Evolutionary conservation across 2,888 invertebrate species (phyloP).

Genomic region (Latheticus oryzae): DNA sequence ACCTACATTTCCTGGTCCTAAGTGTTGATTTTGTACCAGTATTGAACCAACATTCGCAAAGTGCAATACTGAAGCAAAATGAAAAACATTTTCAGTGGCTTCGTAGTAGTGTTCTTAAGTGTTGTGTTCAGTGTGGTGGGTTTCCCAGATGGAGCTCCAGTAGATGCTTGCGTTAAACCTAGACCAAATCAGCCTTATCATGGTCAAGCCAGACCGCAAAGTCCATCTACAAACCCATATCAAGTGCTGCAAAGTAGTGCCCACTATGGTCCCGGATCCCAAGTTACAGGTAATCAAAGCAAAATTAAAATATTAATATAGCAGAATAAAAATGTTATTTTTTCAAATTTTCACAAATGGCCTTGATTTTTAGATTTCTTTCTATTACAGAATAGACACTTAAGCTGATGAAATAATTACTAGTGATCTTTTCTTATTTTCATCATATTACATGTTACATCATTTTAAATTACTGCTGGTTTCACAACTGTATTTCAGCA

Average conservation of each 20-base stretch:
- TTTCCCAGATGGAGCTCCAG: constrained; percentile 86
- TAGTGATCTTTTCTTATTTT: too few relatives aligned
- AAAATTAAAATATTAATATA: too few relatives aligned
- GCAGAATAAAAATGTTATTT: too few relatives aligned
- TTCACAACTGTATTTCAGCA: too few relatives aligned
- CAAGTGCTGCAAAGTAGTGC: constrained; percentile 75
- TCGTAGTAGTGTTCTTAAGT: constrained; percentile 11
- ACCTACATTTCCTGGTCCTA: constrained; percentile 43
- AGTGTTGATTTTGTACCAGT: constrained; percentile 37
- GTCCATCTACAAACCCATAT: constrained; percentile 74
- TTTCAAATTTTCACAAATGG: neutral
- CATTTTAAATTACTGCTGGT: too few relatives aligned
- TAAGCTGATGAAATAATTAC: too few relatives aligned
- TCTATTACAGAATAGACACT: too few relatives aligned
- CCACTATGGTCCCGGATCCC: constrained; percentile 75
- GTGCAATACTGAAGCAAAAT: constrained; percentile 35
- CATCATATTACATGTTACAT: too few relatives aligned
- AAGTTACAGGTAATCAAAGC: constrained; percentile 74
- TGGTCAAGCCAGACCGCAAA: constrained; percentile 77
- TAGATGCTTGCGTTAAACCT: constrained; percentile 83
- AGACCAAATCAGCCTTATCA: constrained; percentile 83
- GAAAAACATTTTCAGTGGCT: neutral
- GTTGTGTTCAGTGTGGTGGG: constrained; percentile 52
- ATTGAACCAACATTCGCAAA: constrained; percentile 32
- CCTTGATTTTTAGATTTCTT: too few relatives aligned